Percentiles rank a stretch among this genome's conserved stretches.
phyloP scores from a whole-genome alignment of 1,140 invertebrate species.

The Cotesia vestalis region DNA sequence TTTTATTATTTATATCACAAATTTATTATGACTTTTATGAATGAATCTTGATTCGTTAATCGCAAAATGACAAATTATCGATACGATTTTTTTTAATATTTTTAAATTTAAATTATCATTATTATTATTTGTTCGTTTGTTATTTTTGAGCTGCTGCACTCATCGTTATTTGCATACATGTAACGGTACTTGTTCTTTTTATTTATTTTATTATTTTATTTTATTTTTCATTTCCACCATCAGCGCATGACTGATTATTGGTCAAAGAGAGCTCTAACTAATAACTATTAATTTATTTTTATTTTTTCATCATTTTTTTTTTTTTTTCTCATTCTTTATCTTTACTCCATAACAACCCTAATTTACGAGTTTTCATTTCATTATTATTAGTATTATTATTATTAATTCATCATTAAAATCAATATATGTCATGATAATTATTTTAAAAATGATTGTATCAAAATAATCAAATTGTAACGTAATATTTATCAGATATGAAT shows the following conservation, averaged over 20 bases:
- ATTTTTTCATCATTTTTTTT: too few species aligned
- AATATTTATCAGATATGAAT: slow-evolving; percentile 16
- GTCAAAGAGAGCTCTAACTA: slow-evolving; percentile 36
- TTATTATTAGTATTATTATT: too few species aligned
- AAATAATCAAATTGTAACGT: slow-evolving; percentile 1
- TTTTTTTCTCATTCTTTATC: too few species aligned
- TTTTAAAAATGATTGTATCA: slow-evolving; percentile 3
- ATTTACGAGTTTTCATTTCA: slow-evolving; percentile 29
- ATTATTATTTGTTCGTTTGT: slow-evolving; percentile 5
- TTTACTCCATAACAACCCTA: slow-evolving; percentile 36
- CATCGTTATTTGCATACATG: slow-evolving; percentile 26
- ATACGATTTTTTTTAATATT: slow-evolving; percentile 27
- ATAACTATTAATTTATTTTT: slow-evolving; percentile 36
- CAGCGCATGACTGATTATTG: slow-evolving; percentile 23
- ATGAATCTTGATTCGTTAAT: slow-evolving; percentile 6
- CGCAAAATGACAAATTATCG: slow-evolving; percentile 29
- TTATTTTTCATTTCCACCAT: slow-evolving; percentile 10
- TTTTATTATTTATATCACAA: slow-evolving; percentile 35
- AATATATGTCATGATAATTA: slow-evolving; percentile 18
- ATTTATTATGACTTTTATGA: slow-evolving; percentile 35
- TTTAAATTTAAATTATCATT: too few species aligned
- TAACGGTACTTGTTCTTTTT: slow-evolving; percentile 23
- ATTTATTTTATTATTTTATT: slow-evolving; percentile 2
- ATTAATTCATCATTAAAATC: slow-evolving; percentile 7
- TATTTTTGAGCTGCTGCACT: slow-evolving; percentile 34